A percentile compares a stretch with the other conserved stretches of the same genome.
Evolutionary conservation across 2,888 invertebrate genomes (phyloP).

Genomic region (Desoria tigrina): DNA sequence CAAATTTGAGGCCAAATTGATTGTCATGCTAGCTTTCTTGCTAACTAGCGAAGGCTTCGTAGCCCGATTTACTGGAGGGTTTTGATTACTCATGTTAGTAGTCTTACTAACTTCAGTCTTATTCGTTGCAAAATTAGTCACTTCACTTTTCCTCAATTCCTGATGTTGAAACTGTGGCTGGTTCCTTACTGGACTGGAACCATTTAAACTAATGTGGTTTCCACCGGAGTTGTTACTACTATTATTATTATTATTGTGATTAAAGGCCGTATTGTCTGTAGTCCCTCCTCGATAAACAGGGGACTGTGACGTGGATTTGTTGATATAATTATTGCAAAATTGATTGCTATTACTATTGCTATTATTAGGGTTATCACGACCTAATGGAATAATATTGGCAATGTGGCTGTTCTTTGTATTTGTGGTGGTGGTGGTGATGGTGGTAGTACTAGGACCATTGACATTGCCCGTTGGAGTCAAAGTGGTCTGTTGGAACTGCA

Average conservation of each 20-base stretch:
- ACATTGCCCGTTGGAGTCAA: not conserved
- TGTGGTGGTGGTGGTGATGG: not conserved
- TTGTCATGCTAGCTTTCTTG: slow-evolving; percentile 50
- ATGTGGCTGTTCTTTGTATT: not conserved
- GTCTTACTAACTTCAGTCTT: not conserved
- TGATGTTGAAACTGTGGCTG: slow-evolving; percentile 9
- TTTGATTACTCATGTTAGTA: slow-evolving; percentile 10
- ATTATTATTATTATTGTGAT: not conserved
- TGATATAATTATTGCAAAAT: slow-evolving; percentile 7
- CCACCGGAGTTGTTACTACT: not conserved
- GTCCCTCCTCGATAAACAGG: not conserved
- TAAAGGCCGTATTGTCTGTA: not conserved
- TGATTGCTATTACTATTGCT: not conserved
- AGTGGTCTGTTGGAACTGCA: slow-evolving; percentile 46
- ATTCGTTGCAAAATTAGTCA: not conserved
- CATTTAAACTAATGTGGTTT: not conserved
- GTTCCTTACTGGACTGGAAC: slow-evolving; percentile 1
- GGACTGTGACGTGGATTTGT: slow-evolving; percentile 7
- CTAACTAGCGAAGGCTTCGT: slow-evolving; percentile 25
- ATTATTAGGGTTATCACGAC: not conserved
- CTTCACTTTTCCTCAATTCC: not conserved
- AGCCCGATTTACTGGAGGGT: slow-evolving; percentile 24
- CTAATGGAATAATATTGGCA: not conserved
- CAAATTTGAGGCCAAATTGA: slow-evolving; percentile 34
- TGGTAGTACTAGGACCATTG: slow-evolving; percentile 9